Conservation (phyloP, 1,140 invertebrate genomes). For the Leptinotarsa lineolata region DNA sequence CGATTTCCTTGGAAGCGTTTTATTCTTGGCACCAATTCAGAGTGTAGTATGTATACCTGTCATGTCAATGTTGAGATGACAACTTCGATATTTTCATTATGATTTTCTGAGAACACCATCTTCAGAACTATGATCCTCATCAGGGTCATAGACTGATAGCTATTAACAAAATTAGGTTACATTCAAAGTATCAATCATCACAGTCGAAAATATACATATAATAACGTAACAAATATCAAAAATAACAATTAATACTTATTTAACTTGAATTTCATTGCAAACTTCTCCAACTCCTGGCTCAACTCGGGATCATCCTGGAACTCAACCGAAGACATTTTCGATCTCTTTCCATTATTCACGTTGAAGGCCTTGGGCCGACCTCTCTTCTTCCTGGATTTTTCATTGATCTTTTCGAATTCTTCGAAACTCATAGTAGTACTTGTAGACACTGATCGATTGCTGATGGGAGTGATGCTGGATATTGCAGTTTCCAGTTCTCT, state of each 20-base stretch:
- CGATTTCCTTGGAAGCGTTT: too few relatives aligned
- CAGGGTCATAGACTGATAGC: too few relatives aligned
- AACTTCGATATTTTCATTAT: too few relatives aligned
- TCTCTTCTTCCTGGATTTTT: conserved; percentile 20
- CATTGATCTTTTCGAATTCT: conserved; percentile 16
- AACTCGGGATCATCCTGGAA: conserved; percentile 54
- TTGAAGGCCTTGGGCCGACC: conserved; percentile 4
- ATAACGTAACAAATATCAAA: background rate
- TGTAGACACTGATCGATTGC: conserved; percentile 18
- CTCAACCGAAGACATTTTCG: conserved; percentile 34
- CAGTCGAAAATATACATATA: background rate
- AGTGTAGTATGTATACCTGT: too few relatives aligned
- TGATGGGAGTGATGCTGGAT: conserved; percentile 34
- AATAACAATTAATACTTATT: conserved; percentile 27
- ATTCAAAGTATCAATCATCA: too few relatives aligned
- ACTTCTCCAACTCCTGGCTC: conserved; percentile 51
- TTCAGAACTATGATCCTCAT: too few relatives aligned
- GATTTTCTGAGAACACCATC: too few relatives aligned
- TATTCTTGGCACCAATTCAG: too few relatives aligned
- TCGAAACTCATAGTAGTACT: conserved; percentile 10
- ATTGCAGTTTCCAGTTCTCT: conserved; percentile 39
- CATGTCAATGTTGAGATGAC: too few relatives aligned
- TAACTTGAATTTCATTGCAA: conserved; percentile 42
- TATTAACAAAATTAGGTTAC: too few relatives aligned
- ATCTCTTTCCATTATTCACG: conserved; percentile 21